Evolutionary conservation across 2,797 vertebrate species (phyloP), one percentile per base, ranked within the genome.

Genomic region (Esox lucius): DNA sequence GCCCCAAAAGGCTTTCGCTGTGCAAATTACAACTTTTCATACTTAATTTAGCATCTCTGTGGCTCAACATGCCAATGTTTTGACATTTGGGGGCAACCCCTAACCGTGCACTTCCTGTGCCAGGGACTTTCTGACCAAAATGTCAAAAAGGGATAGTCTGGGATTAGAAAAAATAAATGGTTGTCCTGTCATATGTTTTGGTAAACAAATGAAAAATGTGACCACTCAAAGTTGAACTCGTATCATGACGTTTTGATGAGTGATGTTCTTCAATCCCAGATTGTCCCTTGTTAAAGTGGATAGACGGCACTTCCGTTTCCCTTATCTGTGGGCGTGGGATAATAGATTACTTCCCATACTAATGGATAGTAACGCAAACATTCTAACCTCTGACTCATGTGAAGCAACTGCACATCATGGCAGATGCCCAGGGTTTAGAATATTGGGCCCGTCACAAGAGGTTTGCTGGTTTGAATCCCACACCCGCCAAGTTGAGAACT

Each of bases 11-110:
- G 51, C 48, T 16, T 71, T 51, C 24, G n/a, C 68, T 68, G 69
- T 72, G 48, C 53, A 88, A 86, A 81, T 82, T 68, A 83, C 71
- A 86, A 75, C 80, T 86, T 66, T 73, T 72, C 72, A 77, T 79
- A 77, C 69, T 72, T 78, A 1, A 42, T 67, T 28, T 67, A 56
- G 48, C 70, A 35, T 4, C 26, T 17, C 39, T 49, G 35, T 78
- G 80, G 79, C 73, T 77, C 72, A 28, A 69, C 76, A 26, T 56
- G 70, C 28, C 61, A 64, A 74, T 70, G 31, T 49, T n/a, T 26
- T 76, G 64, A 26, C 35, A 67, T 51, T 31, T 33, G 73, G 68
- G 26, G n/a, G 46, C 22, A 51, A 76, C 48, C 12, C n/a, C 22
- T 65, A n/a, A 35, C 83, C 71, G 48, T 64, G 22, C n/a, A n/a